Conservation (phyloP, 2,797 vertebrate species). For the Neosalanx taihuensis region DNA sequence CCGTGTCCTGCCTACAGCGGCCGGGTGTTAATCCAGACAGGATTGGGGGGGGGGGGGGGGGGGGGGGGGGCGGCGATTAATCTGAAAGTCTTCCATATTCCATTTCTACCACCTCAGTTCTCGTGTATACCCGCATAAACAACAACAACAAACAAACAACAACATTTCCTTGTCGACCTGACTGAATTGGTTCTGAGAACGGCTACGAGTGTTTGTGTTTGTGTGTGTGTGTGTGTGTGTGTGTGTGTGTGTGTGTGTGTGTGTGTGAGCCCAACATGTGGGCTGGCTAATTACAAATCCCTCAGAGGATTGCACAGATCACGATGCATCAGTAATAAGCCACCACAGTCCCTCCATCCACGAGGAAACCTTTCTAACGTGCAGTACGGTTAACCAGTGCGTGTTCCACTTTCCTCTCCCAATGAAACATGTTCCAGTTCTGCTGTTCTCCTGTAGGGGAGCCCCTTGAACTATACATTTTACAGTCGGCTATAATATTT, state of each 20-base stretch:
- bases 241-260: slow-evolving; percentile 5
- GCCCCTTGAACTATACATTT: too few relatives aligned
- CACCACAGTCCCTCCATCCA: too few relatives aligned
- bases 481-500: too few relatives aligned
- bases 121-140: slow-evolving; percentile 52
- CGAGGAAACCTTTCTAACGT: too few relatives aligned
- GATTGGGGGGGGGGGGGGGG: too few relatives aligned
- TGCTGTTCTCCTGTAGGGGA: too few relatives aligned
- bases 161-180: too few relatives aligned
- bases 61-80: too few relatives aligned
- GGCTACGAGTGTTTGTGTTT: slow-evolving; percentile 47
- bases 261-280: slow-evolving; percentile 36
- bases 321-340: slow-evolving; percentile 44
- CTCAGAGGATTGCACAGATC: slow-evolving; percentile 46
- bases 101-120: slow-evolving; percentile 38
- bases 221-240: slow-evolving; percentile 16
- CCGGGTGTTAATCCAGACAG: slow-evolving; percentile 57
- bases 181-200: slow-evolving; percentile 54
- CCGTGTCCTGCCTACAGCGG: slow-evolving; percentile 45
- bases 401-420: too few relatives aligned
- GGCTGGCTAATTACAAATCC: slow-evolving; percentile 60
- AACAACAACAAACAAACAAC: too few relatives aligned
- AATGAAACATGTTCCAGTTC: too few relatives aligned
- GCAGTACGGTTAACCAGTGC: too few relatives aligned
- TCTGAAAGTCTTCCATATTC: slow-evolving; percentile 51